Evolutionary conservation across 2,113 vertebrate species (phyloP).

Genomic region (Pedionomus torquatus): DNA sequence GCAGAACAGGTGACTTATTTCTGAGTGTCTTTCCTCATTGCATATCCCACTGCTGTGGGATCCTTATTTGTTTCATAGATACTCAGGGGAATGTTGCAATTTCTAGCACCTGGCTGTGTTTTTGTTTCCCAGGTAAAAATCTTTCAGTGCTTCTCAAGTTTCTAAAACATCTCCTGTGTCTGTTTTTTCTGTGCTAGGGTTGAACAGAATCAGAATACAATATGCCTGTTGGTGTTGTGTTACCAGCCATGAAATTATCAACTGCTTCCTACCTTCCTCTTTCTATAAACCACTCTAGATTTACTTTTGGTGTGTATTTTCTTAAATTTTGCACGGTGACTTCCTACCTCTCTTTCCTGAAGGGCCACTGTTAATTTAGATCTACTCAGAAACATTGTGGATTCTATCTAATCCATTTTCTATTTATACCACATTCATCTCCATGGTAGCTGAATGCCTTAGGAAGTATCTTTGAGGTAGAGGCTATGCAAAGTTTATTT

Average conservation of each 20-base stretch:
- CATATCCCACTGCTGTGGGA: background rate
- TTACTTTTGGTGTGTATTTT: slow-evolving; percentile 37
- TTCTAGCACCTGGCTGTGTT: background rate
- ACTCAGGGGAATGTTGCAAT: background rate
- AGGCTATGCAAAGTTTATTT: slow-evolving; percentile 51
- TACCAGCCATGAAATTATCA: background rate
- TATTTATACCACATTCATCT: slow-evolving; percentile 66
- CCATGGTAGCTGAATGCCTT: slow-evolving; percentile 68
- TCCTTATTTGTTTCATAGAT: background rate
- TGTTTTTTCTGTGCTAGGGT: background rate
- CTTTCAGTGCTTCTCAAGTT: background rate
- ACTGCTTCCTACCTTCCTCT: background rate
- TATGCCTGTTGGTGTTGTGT: background rate
- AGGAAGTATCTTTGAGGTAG: slow-evolving; percentile 45
- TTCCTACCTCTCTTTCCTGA: slow-evolving; percentile 30
- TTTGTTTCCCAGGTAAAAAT: slow-evolving; percentile 14
- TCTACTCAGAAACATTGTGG: slow-evolving; percentile 22
- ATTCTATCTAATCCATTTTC: slow-evolving; percentile 56
- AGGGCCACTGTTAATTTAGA: slow-evolving; percentile 45
- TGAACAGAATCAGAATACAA: slow-evolving; percentile 21
- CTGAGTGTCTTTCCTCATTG: background rate
- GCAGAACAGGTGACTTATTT: background rate
- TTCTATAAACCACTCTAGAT: background rate
- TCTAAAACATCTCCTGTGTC: background rate
- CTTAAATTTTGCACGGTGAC: slow-evolving; percentile 3